Base-by-base conservation (phyloP, 2,888 invertebrate species). In the Furcula furcula region DNA sequence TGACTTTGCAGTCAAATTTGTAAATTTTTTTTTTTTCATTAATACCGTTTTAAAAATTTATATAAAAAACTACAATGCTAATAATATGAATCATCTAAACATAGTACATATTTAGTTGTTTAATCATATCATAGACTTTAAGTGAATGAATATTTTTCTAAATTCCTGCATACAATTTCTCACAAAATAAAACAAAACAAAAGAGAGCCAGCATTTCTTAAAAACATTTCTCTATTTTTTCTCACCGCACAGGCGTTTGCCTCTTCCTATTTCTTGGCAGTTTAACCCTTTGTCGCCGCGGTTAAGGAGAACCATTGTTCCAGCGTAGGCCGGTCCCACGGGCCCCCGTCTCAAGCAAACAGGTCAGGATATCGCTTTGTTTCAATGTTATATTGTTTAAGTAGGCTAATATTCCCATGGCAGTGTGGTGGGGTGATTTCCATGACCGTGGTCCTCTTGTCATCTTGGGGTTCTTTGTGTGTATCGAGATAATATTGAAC, bases 331-430 rank as follows among this genome's bases (percentile, higher is more conserved):
- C 58, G 69, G 72, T 77, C 77, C 65, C 79, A 77, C 76, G 72
- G 74, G 69, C 59, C 63, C 67, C 62, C 60, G 71, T 76, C 77
- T 77, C 73, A 49, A 54, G 76, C 75, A 79, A 78, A 79, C 80
- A 76, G 73, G 65, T 70, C 72, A 75, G 55, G 60, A 61, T 64
- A 59, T 60, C 66, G 58, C 68, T 74, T 51, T 44, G 58, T 42
- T 39, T 46, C 36, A 22, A 18, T 45, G 57, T 62, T 60, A 70
- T 76, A 67, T 67, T 82, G 83, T 85, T 83, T 76, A 66, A 78
- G 64, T 69, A 68, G 65, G 65, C 62, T 65, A 67, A 64, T 63
- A 67, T 76, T 80, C 79, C 76, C 80, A 74, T 70, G 79, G 65
- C 70, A 69, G 39, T 6, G n/a, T 36, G 37, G 16, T 41, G 47